A percentile compares a stretch with the other conserved stretches of the same genome.
Conservation (phyloP, 2,888 invertebrate genomes). For the Panorpa germanica region DNA sequence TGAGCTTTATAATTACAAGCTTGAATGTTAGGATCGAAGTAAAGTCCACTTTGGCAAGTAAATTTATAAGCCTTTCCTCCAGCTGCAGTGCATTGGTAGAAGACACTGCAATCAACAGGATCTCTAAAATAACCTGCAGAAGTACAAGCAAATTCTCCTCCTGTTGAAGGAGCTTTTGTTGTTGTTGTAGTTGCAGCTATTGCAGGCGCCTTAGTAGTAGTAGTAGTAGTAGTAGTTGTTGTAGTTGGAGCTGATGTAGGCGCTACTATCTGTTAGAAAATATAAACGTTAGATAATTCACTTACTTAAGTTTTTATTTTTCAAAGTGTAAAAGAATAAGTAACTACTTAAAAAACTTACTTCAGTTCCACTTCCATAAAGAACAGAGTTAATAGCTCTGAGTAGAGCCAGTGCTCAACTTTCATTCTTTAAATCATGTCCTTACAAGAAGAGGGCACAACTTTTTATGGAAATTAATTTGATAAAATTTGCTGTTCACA, state of each 20-base stretch:
- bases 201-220: constrained; percentile 9
- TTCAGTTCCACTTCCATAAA: background rate
- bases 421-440: too few species aligned
- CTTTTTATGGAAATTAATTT: too few species aligned
- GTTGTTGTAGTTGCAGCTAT: constrained; percentile 6
- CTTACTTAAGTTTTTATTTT: background rate
- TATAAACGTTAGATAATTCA: too few species aligned
- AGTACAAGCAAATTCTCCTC: constrained; percentile 17
- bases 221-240: constrained; percentile 9
- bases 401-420: too few species aligned
- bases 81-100: constrained; percentile 40
- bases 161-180: constrained; percentile 2
- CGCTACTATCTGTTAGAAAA: too few species aligned
- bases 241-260: constrained; percentile 3
- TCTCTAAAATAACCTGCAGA: constrained; percentile 30
- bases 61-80: constrained; percentile 35
- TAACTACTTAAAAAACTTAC: background rate
- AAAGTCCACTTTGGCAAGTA: constrained; percentile 33
- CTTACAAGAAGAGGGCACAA: too few species aligned
- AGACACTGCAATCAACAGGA: constrained; percentile 50
- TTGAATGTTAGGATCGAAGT: constrained; percentile 32
- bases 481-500: too few species aligned
- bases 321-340: background rate
- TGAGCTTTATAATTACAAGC: constrained; percentile 23
- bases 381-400: constrained; percentile 28